phyloP scores from a whole-genome alignment of 2,113 vertebrate genomes.

The Eolophus roseicapilla region DNA sequence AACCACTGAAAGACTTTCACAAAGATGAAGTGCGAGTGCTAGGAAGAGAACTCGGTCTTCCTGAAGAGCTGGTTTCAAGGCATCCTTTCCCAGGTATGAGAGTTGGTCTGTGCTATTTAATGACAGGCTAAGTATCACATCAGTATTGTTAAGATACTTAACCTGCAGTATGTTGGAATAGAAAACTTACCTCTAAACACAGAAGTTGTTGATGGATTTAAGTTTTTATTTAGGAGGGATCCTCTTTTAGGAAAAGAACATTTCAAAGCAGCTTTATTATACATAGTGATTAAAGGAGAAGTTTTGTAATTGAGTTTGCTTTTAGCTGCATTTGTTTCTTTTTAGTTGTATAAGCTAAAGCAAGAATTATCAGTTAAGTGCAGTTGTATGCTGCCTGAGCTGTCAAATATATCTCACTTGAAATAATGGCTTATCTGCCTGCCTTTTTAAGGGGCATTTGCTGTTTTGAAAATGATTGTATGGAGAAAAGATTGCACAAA shows the following conservation, averaged over 20 bases:
- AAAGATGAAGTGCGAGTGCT: conserved; percentile 96
- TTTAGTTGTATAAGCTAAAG: background rate
- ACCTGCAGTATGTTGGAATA: background rate
- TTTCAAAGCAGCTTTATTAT: background rate
- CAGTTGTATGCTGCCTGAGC: background rate
- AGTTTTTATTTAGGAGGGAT: background rate
- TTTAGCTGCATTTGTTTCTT: background rate
- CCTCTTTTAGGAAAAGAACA: background rate
- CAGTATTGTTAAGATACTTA: background rate
- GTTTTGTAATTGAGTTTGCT: background rate
- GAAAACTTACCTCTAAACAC: background rate
- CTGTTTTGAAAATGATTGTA: background rate
- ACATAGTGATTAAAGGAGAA: background rate
- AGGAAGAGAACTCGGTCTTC: conserved; percentile 93
- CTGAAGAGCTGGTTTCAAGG: conserved; percentile 93
- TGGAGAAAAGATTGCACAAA: background rate
- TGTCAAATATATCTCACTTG: background rate
- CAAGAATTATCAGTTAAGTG: background rate
- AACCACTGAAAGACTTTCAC: conserved; percentile 98
- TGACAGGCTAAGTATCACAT: background rate
- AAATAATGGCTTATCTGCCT: background rate
- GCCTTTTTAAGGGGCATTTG: background rate
- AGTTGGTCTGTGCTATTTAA: background rate
- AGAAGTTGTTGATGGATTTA: background rate
- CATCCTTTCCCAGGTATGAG: conserved; percentile 93